A percentile compares a stretch with the other conserved stretches of the same genome.
Conservation (phyloP, 2,113 vertebrate species). For the Theristicus caerulescens region DNA sequence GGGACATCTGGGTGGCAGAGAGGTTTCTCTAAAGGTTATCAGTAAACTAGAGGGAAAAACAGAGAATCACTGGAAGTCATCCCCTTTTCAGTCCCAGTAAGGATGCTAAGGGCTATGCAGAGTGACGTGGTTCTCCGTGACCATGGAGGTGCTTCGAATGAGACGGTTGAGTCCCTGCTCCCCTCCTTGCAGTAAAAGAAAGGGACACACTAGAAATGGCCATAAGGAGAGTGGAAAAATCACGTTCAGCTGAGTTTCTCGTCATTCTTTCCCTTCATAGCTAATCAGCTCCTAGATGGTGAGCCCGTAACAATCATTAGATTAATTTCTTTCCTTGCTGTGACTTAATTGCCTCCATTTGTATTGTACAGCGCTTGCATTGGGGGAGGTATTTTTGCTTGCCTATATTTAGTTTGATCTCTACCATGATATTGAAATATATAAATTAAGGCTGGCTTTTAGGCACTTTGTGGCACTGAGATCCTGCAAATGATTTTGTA, state of each 20-base stretch:
- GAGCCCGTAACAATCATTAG: background rate
- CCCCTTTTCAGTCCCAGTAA: background rate
- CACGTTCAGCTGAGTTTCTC: background rate
- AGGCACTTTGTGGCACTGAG: background rate
- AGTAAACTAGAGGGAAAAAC: background rate
- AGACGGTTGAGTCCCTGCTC: background rate
- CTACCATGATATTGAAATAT: background rate
- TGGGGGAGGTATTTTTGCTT: background rate
- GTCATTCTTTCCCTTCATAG: background rate
- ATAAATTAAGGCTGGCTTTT: background rate
- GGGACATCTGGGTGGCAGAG: background rate
- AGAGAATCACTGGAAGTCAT: background rate
- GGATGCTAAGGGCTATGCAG: background rate
- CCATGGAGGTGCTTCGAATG: background rate
- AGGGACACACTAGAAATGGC: background rate
- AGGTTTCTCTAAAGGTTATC: background rate
- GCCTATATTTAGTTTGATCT: slow-evolving; percentile 39
- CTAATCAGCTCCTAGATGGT: background rate
- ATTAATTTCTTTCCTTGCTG: slow-evolving; percentile 31
- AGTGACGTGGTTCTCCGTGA: background rate
- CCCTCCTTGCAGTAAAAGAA: background rate
- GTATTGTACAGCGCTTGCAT: background rate
- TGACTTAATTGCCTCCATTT: slow-evolving; percentile 25
- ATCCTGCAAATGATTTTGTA: background rate
- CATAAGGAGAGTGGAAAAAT: slow-evolving; percentile 5